Percentiles rank a stretch among this genome's conserved stretches.
Conservation (phyloP, 2,797 vertebrate genomes). For the Chaunax sp. region DNA sequence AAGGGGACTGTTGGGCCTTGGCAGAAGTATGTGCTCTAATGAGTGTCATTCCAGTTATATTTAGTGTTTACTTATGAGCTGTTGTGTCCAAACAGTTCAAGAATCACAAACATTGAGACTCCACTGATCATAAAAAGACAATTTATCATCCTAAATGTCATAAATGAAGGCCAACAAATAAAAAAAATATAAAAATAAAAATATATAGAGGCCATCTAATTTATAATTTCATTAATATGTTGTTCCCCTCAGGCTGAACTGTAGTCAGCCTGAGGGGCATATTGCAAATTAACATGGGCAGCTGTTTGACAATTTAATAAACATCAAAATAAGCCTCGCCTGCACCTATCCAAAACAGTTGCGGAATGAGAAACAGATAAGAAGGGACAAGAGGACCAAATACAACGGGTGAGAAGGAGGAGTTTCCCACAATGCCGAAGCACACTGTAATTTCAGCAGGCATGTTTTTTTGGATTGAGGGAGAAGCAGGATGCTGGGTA, state of each 20-base stretch:
- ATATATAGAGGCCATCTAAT: constrained; percentile 12
- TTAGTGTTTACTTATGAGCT: constrained; percentile 1
- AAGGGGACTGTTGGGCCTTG: too few relatives aligned
- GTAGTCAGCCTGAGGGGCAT: constrained; percentile 55
- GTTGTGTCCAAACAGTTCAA: too few relatives aligned
- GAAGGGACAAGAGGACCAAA: constrained; percentile 31
- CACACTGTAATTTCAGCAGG: constrained; percentile 65
- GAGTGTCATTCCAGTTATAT: background rate
- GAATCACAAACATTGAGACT: too few relatives aligned
- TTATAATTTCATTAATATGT: constrained; percentile 32
- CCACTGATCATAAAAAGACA: background rate
- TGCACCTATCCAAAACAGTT: constrained; percentile 27
- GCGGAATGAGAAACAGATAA: constrained; percentile 63
- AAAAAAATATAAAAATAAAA: background rate
- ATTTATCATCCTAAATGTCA: constrained; percentile 16
- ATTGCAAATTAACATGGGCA: constrained; percentile 68
- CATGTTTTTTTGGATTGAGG: constrained; percentile 38
- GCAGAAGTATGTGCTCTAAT: too few relatives aligned
- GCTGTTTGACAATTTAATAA: constrained; percentile 62
- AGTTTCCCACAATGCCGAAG: constrained; percentile 54
- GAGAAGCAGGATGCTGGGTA: constrained; percentile 64
- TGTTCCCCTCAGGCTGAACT: constrained; percentile 59
- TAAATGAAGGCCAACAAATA: constrained; percentile 10
- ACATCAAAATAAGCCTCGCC: constrained; percentile 52
- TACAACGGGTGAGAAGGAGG: constrained; percentile 26